Base-by-base conservation (phyloP, 2,113 vertebrate species). In the Crocuta crocuta region DNA sequence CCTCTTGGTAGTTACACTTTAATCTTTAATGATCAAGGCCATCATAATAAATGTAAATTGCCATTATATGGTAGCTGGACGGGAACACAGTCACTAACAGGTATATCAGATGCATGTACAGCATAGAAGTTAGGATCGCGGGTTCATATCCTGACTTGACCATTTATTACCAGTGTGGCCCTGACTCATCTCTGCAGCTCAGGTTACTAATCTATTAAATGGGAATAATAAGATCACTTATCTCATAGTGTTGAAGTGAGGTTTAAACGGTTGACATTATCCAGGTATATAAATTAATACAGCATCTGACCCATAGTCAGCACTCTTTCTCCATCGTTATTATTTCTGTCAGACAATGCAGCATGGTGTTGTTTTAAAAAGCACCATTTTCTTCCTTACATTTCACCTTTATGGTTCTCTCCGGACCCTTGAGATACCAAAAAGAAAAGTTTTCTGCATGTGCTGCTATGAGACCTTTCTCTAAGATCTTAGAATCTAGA, bases 131-230 rank as follows among this genome's bases (percentile, higher is more conserved):
- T 61, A 92, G 28, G 55, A 45, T 10, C 4, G 5, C 21, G 21
- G 26, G 39, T 43, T 91, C 58, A 26, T 58, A 66, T 71, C 31
- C 19, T 66, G 76, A 39, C 33, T 95, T 43, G 10, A 70, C 19
- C 48, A 33, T 79, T 73, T 81, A 80, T 35, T n/a, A 24, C 10
- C 48, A 90, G 8, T 81, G 35, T 84, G n/a, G 92, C 31, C 15
- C 68, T 90, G 55, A 74, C 35, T 86, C 26, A 79, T n/a, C 65
- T 93, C 7, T 76, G 31, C 7, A 33, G 61, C n/a, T 95, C 61
- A 68, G n/a, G 43, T 96, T 91, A 63, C 55, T 85, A 55, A 94
- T 48, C 53, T 86, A 50, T 35, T 58, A 96, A 84, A 74, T 58
- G 58, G 73, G 39, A 48, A 91, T 78, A 26, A 73, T 68, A 50